A percentile compares a stretch with the other conserved stretches of the same genome.
Conservation (phyloP, 2,113 vertebrate genomes). For the Rhipidura dahli region DNA sequence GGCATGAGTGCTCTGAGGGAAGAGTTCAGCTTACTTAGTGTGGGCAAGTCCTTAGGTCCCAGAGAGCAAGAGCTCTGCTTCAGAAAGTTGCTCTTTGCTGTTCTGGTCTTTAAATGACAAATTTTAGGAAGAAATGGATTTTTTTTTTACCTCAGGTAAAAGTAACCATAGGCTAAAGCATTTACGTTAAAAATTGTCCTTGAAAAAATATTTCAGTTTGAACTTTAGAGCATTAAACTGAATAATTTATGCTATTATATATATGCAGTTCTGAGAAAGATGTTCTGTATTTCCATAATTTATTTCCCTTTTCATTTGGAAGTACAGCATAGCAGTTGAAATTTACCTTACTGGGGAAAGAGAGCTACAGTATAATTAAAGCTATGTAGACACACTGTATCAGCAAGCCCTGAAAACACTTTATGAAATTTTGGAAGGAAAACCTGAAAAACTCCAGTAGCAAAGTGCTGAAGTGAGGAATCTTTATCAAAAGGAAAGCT, state of each 20-base stretch:
- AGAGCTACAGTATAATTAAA: not conserved
- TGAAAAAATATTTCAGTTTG: not conserved
- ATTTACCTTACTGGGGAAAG: not conserved
- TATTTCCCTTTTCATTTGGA: constrained; percentile 1
- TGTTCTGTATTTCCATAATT: not conserved
- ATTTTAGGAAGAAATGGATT: not conserved
- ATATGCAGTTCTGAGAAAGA: not conserved
- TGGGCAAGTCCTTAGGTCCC: not conserved
- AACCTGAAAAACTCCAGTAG: not conserved
- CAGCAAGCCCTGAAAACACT: not conserved
- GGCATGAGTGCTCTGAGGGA: not conserved
- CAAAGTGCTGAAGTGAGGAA: not conserved
- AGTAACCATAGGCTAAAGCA: not conserved
- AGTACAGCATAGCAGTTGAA: not conserved
- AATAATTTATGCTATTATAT: constrained; percentile 6
- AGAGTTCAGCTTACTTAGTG: not conserved
- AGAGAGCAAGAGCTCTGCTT: not conserved
- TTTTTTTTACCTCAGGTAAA: not conserved
- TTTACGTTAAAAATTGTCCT: not conserved
- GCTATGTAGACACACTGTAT: not conserved
- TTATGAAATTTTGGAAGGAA: not conserved
- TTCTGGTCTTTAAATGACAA: not conserved
- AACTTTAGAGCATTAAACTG: not conserved
- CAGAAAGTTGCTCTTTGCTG: not conserved
- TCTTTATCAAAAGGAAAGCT: not conserved